Evolutionary conservation across 1,140 invertebrate genomes (phyloP).

Genomic region (Samia ricini): DNA sequence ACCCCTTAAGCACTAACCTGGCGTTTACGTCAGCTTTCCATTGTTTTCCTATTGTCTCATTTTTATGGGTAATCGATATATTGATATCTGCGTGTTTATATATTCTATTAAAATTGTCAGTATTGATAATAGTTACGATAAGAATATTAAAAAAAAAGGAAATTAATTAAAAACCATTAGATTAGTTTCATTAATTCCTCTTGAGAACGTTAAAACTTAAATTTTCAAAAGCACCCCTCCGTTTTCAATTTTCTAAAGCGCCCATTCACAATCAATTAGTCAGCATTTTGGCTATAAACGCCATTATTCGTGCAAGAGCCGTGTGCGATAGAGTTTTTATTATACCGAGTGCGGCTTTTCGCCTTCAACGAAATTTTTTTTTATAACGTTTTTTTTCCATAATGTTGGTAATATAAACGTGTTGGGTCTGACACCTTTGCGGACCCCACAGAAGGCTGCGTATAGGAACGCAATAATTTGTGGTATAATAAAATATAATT

Average conservation of each 20-base stretch:
- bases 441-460: conserved; percentile 68
- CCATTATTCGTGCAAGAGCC: conserved; percentile 60
- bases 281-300: conserved; percentile 61
- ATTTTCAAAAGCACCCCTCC: conserved; percentile 37
- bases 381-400: conserved; percentile 52
- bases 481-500: conserved; percentile 71
- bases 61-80: too few species aligned
- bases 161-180: background rate
- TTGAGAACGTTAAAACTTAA: conserved; percentile 6
- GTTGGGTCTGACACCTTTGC: conserved; percentile 67
- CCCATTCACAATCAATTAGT: conserved; percentile 71
- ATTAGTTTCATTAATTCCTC: background rate
- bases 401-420: conserved; percentile 69
- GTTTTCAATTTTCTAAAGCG: conserved; percentile 52
- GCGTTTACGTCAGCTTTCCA: too few species aligned
- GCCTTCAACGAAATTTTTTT: conserved; percentile 43
- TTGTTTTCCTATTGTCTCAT: too few species aligned
- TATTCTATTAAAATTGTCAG: too few species aligned
- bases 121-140: too few species aligned
- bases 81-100: too few species aligned
- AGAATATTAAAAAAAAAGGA: background rate
- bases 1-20: too few species aligned
- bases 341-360: conserved; percentile 56
- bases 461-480: conserved; percentile 53
- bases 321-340: conserved; percentile 3